Conservation (phyloP, 2,113 vertebrate species). For the Lethenteron reissneri region DNA sequence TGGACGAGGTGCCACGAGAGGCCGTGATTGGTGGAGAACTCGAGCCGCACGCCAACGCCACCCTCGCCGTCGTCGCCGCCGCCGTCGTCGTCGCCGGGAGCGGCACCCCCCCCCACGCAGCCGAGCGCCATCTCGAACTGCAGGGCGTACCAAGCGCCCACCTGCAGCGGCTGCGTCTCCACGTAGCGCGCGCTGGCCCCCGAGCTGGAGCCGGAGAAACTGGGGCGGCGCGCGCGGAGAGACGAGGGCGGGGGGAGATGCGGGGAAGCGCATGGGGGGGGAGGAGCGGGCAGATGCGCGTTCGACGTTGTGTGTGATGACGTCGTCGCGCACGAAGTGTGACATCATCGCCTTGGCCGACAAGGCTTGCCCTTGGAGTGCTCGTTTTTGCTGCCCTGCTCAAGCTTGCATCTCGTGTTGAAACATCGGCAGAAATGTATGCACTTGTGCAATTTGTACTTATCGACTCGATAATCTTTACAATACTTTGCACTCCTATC, state of each 20-base stretch:
- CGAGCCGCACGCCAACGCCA: conserved; percentile 85
- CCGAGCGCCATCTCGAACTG: conserved; percentile 95
- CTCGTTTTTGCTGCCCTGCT: too few species aligned
- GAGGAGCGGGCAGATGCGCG: not conserved
- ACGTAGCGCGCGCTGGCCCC: conserved; percentile 82
- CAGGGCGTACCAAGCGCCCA: conserved; percentile 77
- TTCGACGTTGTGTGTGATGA: too few species aligned
- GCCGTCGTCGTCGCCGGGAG: not conserved
- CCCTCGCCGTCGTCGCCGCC: conserved; percentile 44
- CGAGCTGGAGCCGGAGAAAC: conserved; percentile 50
- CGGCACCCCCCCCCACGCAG: conserved; percentile 22
- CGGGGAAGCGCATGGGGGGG: conserved; percentile 24
- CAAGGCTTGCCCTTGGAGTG: too few species aligned
- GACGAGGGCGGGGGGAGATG: conserved; percentile 9
- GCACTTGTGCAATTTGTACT: too few species aligned
- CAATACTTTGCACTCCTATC: too few species aligned
- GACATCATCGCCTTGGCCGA: too few species aligned
- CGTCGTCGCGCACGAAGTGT: too few species aligned
- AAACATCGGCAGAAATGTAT: too few species aligned
- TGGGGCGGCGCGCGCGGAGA: conserved; percentile 15
- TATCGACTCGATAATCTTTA: too few species aligned
- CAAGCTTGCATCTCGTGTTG: too few species aligned
- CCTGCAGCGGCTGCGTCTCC: conserved; percentile 96
- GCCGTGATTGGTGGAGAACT: conserved; percentile 92
- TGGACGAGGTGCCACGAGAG: conserved; percentile 95